A percentile compares a stretch with the other conserved stretches of the same genome.
These are phyloP conservation scores for Cinclus mexicanus DNA, from an alignment of 2,113 vertebrate genomes.

Conservation along the genomic window DNA sequence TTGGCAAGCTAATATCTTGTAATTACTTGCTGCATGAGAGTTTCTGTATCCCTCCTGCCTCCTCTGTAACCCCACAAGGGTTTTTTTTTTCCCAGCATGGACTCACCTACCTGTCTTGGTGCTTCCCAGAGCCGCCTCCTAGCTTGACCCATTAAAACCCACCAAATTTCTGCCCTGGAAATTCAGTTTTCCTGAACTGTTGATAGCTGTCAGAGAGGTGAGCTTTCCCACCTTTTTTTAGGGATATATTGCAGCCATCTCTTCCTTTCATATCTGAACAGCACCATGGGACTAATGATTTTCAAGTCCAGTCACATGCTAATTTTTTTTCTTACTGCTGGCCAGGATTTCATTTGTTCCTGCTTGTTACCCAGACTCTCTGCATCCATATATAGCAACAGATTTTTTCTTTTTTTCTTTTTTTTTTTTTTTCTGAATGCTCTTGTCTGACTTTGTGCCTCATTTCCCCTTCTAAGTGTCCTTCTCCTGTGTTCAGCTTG, in stretches of 20 bases:
- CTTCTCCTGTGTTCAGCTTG: background rate
- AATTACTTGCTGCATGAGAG: background rate
- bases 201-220: background rate
- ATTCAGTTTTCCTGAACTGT: background rate
- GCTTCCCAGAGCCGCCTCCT: background rate
- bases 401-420: background rate
- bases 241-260: fast-evolving
- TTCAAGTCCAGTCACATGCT: background rate
- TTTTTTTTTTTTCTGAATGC: background rate
- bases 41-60: background rate
- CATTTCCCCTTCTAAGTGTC: constrained; percentile 18
- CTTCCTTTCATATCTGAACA: background rate
- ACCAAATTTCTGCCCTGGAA: background rate
- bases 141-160: background rate
- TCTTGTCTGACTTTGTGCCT: constrained; percentile 54
- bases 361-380: background rate
- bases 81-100: fast-evolving
- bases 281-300: background rate
- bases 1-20: background rate
- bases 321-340: background rate
- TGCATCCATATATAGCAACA: background rate
- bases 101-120: background rate
- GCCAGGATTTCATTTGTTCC: background rate
- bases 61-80: fast-evolving
- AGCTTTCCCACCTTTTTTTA: background rate